These are phyloP conservation scores for Kryphioiulus occultus DNA, from an alignment of 2,888 invertebrate species.

Conservation along the genomic window DNA sequence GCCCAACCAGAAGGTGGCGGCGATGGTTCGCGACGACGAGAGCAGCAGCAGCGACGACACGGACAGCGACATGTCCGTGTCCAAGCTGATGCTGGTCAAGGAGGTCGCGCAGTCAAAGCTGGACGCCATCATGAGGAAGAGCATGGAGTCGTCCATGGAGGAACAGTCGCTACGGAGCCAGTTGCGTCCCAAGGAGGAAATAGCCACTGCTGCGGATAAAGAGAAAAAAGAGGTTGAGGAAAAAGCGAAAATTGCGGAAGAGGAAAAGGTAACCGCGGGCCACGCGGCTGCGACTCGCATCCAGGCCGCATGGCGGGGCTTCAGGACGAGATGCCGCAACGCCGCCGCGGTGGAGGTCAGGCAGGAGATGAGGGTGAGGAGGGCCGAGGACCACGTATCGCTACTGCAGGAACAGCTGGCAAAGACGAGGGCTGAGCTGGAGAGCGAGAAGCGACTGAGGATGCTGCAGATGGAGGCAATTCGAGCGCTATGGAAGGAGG, in stretches of 20 bases:
- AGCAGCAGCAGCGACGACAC: conserved; percentile 63
- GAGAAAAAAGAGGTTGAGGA: too few species aligned
- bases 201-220: too few species aligned
- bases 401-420: conserved; percentile 84
- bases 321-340: conserved; percentile 72
- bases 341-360: conserved; percentile 67
- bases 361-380: conserved; percentile 76
- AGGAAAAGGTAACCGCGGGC: neutral
- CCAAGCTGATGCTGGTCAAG: conserved; percentile 67
- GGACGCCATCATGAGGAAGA: conserved; percentile 32
- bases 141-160: conserved; percentile 29
- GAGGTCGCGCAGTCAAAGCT: conserved; percentile 46
- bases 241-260: conserved; percentile 60
- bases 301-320: conserved; percentile 87
- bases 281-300: conserved; percentile 75
- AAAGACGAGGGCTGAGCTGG: conserved; percentile 81
- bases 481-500: conserved; percentile 78
- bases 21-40: neutral
- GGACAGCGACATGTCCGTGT: conserved; percentile 73
- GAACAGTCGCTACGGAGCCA: neutral
- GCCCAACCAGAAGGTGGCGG: neutral
- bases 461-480: conserved; percentile 90
- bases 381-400: conserved; percentile 83
- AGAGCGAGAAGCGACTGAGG: conserved; percentile 84
- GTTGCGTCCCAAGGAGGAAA: neutral